Percentiles rank a stretch among this genome's conserved stretches.
Evolutionary conservation across 2,888 invertebrate genomes (phyloP).

Genomic region (Cataglyphis livida): DNA sequence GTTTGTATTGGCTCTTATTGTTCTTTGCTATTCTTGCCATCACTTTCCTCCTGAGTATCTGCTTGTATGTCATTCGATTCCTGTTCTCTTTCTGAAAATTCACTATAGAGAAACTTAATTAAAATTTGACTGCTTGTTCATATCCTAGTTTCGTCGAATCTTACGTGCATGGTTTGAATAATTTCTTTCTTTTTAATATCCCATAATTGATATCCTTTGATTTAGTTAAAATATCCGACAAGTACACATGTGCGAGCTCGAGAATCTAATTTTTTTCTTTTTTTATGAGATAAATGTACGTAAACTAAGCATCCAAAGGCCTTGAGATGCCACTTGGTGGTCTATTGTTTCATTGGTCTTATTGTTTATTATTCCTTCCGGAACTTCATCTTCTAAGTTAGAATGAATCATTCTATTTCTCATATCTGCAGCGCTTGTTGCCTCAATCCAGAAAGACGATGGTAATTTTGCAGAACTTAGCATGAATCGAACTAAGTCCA

Average conservation of each 20-base stretch:
- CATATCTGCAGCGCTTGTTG: too few species aligned
- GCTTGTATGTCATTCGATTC: not conserved
- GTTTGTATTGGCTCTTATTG: not conserved
- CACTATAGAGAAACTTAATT: not conserved
- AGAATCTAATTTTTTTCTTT: not conserved
- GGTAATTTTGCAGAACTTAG: too few species aligned
- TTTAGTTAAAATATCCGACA: conserved; percentile 33
- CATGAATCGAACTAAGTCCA: too few species aligned
- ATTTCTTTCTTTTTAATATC: conserved; percentile 14
- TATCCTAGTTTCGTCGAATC: conserved; percentile 15
- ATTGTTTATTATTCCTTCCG: not conserved
- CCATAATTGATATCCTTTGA: conserved; percentile 40
- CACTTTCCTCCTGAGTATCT: not conserved
- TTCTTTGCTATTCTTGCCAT: not conserved
- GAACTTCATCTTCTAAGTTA: not conserved
- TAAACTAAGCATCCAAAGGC: conserved; percentile 28
- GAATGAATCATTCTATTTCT: too few species aligned
- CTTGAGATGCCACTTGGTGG: not conserved
- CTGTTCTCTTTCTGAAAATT: not conserved
- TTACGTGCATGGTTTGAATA: not conserved
- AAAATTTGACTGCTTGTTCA: not conserved
- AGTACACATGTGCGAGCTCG: conserved; percentile 10
- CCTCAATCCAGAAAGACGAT: too few species aligned
- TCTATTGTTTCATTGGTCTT: not conserved
- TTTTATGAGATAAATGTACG: not conserved